Conservation (phyloP, 2,888 invertebrate species). For the Molanna angustata region DNA sequence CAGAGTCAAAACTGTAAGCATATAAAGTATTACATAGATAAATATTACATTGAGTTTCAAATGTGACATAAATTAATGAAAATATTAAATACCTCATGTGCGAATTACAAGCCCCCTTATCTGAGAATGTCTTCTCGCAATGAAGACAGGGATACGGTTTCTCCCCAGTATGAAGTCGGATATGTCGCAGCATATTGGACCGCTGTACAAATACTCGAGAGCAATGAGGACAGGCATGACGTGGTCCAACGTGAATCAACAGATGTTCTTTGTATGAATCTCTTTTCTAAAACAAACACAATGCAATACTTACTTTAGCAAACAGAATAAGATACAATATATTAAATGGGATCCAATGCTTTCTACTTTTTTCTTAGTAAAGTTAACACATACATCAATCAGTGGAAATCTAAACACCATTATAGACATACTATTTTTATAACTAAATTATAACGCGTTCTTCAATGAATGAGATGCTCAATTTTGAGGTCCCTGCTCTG, state of each 20-base stretch:
- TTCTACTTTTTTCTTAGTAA: too few species aligned
- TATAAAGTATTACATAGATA: too few species aligned
- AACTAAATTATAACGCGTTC: too few species aligned
- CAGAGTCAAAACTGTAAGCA: too few species aligned
- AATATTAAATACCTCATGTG: constrained; percentile 42
- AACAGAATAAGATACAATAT: too few species aligned
- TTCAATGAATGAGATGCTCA: too few species aligned
- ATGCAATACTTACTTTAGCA: too few species aligned
- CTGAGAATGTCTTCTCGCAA: constrained; percentile 55
- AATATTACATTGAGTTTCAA: constrained; percentile 46
- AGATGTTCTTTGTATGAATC: constrained; percentile 59
- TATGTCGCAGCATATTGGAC: constrained; percentile 57
- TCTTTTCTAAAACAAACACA: constrained; percentile 51
- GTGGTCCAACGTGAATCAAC: constrained; percentile 57
- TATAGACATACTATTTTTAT: too few species aligned
- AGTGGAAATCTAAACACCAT: too few species aligned
- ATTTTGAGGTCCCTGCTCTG: too few species aligned
- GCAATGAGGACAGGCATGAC: constrained; percentile 59
- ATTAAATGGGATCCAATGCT: too few species aligned
- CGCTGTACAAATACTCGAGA: constrained; percentile 59
- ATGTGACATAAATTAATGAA: constrained; percentile 44
- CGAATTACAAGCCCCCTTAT: constrained; percentile 57
- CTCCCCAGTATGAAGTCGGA: constrained; percentile 57
- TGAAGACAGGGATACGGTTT: constrained; percentile 55
- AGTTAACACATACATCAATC: too few species aligned